phyloP scores from a whole-genome alignment of 2,797 vertebrate genomes.

The Thaleichthys pacificus region DNA sequence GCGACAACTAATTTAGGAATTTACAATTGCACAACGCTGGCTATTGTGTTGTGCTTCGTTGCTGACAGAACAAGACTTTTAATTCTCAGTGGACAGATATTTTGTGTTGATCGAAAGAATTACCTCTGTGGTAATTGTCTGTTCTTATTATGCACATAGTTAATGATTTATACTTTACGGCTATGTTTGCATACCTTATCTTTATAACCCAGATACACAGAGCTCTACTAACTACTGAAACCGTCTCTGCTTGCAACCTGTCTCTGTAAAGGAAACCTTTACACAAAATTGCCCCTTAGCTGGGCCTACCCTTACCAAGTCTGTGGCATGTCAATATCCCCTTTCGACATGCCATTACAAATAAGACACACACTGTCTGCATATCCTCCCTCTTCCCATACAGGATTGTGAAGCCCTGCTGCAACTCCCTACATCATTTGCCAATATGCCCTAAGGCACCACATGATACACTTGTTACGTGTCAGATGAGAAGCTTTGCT shows the following conservation, averaged over 20 bases:
- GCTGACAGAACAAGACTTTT: constrained; percentile 9
- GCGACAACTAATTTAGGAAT: too few relatives aligned
- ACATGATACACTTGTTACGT: constrained; percentile 60
- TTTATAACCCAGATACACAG: constrained; percentile 60
- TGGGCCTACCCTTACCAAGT: constrained; percentile 1
- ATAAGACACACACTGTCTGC: constrained; percentile 24
- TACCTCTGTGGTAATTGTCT: neutral
- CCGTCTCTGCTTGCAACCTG: constrained; percentile 62
- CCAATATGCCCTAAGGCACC: constrained; percentile 43
- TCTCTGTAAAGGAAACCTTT: constrained; percentile 45
- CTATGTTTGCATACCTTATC: constrained; percentile 66
- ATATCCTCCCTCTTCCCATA: neutral
- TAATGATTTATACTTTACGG: neutral
- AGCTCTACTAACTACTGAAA: constrained; percentile 60
- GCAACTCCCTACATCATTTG: constrained; percentile 32
- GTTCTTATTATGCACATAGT: constrained; percentile 38
- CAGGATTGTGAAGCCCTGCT: too few relatives aligned
- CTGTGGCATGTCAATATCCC: constrained; percentile 16
- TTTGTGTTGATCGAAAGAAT: neutral
- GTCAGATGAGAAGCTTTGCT: constrained; percentile 56
- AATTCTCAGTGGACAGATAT: neutral
- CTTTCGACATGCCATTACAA: constrained; percentile 35
- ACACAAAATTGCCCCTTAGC: constrained; percentile 6
- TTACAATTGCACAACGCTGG: constrained; percentile 3
- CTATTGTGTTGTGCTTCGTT: neutral